Conservation (phyloP, 1,140 invertebrate genomes). For the Polypedilum pembai region DNA sequence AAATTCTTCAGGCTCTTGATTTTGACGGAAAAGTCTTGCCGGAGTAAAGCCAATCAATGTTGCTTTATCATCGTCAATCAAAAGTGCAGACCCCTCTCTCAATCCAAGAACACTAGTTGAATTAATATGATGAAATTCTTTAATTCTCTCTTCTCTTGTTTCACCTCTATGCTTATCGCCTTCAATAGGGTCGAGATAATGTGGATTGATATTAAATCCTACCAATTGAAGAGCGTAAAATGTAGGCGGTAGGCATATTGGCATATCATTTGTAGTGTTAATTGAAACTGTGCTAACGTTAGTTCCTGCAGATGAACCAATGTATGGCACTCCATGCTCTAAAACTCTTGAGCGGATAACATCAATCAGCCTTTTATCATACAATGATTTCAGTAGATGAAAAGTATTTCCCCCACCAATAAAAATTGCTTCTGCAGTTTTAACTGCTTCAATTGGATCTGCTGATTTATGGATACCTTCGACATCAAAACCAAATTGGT, state of each 20-base stretch:
- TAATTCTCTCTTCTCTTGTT: conserved; percentile 61
- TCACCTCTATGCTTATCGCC: conserved; percentile 64
- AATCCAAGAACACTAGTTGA: conserved; percentile 57
- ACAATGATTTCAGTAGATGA: conserved; percentile 59
- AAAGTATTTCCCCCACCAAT: conserved; percentile 68
- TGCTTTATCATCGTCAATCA: conserved; percentile 52
- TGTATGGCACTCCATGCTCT: conserved; percentile 60
- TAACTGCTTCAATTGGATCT: conserved; percentile 51
- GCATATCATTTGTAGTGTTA: conserved; percentile 79
- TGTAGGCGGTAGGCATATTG: conserved; percentile 65
- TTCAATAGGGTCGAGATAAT: conserved; percentile 62
- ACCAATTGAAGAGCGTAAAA: conserved; percentile 66
- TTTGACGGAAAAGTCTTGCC: conserved; percentile 60
- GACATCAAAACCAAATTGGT: conserved; percentile 57
- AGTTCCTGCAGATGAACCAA: conserved; percentile 73
- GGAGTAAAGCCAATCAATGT: conserved; percentile 52
- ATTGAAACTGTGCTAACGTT: conserved; percentile 74
- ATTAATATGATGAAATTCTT: conserved; percentile 56
- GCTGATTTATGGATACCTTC: conserved; percentile 54
- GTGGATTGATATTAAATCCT: conserved; percentile 80
- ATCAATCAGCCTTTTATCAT: conserved; percentile 59
- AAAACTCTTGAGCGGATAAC: conserved; percentile 56
- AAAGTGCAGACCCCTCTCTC: conserved; percentile 60
- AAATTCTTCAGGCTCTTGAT: conserved; percentile 47
- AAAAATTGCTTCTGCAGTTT: conserved; percentile 61